Evolutionary conservation across 1,140 invertebrate genomes (phyloP).

Genomic region (Tribolium castaneum): DNA sequence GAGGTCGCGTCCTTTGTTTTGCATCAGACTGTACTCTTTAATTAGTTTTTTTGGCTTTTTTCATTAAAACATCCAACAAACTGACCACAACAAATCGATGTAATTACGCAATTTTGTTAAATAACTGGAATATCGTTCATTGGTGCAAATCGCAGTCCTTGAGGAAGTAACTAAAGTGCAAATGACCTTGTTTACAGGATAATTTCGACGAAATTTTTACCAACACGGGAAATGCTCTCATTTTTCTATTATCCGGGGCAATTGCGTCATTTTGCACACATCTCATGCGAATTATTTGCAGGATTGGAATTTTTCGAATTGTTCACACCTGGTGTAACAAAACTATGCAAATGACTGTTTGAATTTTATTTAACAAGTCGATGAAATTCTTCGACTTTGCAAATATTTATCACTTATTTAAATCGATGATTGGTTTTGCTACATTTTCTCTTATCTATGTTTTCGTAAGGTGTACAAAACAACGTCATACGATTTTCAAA

Average conservation of each 20-base stretch:
- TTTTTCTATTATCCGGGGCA: constrained; percentile 9
- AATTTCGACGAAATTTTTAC: neutral
- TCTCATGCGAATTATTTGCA: neutral
- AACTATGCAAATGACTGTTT: constrained; percentile 2
- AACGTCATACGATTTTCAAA: neutral
- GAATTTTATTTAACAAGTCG: neutral
- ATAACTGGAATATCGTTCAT: neutral
- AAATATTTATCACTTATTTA: neutral
- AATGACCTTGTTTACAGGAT: constrained; percentile 14
- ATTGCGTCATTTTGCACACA: neutral
- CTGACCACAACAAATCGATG: constrained; percentile 1
- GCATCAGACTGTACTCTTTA: neutral
- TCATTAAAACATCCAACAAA: neutral
- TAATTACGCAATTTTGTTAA: constrained; percentile 11
- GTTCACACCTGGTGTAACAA: neutral
- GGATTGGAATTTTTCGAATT: neutral
- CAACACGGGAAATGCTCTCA: constrained; percentile 19
- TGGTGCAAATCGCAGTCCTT: constrained; percentile 19
- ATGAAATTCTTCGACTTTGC: constrained; percentile 1
- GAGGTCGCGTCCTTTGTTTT: neutral
- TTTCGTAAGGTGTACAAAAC: neutral
- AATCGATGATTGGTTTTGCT: neutral
- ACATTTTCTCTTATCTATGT: neutral
- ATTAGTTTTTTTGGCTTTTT: neutral
- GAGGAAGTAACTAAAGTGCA: constrained; percentile 13